Evolutionary conservation across 2,888 invertebrate species (phyloP), one percentile per base, ranked within the genome.

Genomic region (Tachina lurida): DNA sequence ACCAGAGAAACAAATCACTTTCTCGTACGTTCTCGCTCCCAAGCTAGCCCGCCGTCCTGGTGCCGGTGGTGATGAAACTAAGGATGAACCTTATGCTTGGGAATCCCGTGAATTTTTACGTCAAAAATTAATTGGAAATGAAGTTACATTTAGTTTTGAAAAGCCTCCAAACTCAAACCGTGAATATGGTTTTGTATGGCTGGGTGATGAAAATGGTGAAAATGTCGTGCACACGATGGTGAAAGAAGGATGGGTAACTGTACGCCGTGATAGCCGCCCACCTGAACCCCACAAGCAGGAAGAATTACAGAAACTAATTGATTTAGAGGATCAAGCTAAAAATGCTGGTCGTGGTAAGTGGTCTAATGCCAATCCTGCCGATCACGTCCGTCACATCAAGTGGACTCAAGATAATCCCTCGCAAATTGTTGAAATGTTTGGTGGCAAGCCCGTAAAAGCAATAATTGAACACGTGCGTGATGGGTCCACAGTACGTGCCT

Each of bases 401-500:
- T 98, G 98, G 97, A 94, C 94, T 3, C 94, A 98, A 60, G 99
- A 99, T 15, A 97, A 97, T 91, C 95, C 96, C n/a, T 94, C 95
- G 73, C 94, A 95, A 71, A 95, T 96, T 93, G 97, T 99, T 5
- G 98, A 98, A 90, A 96, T 97, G 90, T 95, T 95, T 87, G 96
- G 96, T 86, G 96, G 96, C 52, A 97, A 98, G 91, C 98, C 97
- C 0, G 94, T 99, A 8, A 96, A 96, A 93, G 98, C 99, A 63
- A 95, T 99, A 80, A 96, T 99, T 89, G 99, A 99, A 92, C 98
- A 98, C 94, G 99, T 99, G 0, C 95, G 98, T 79, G 99, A 99
- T 93, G 99, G 99, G 0, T 98, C 98, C 47, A 99, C 99, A 1
- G 96, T 99, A 15, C 95, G 99, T 87, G 96, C 97, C 4, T 97